Evolutionary conservation across 2,888 invertebrate species (phyloP).

Genomic region (Brachyptera putata): DNA sequence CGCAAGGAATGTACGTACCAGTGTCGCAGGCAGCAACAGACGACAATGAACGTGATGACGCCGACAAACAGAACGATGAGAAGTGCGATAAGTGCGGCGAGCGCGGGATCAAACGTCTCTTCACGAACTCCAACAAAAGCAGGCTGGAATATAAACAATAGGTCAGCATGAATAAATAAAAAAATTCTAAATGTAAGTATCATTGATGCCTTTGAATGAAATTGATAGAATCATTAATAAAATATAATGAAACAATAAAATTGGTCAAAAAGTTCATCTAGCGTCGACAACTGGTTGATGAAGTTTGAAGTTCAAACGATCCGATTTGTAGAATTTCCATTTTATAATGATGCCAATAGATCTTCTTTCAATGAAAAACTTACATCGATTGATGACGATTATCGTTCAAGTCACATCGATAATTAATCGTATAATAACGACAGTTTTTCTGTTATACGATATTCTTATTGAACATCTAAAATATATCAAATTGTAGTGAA

Average conservation of each 20-base stretch:
- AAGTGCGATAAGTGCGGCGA: conserved; percentile 80
- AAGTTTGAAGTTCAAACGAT: too few species aligned
- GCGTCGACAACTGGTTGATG: too few species aligned
- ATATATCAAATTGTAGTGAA: too few species aligned
- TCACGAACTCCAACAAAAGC: conserved; percentile 61
- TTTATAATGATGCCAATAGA: too few species aligned
- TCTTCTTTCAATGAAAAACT: too few species aligned
- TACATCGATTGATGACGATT: too few species aligned
- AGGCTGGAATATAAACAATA: conserved; percentile 49
- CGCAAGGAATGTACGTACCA: conserved; percentile 55
- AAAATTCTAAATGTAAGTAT: background rate
- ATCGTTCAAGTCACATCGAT: too few species aligned
- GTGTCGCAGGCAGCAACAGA: conserved; percentile 83
- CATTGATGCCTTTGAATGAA: conserved; percentile 6
- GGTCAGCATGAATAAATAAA: background rate
- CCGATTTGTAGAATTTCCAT: too few species aligned
- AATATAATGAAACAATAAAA: background rate
- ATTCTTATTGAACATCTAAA: too few species aligned
- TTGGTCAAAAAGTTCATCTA: too few species aligned
- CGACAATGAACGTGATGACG: conserved; percentile 77
- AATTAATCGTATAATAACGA: too few species aligned
- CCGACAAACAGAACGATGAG: conserved; percentile 82
- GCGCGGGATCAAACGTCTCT: conserved; percentile 79
- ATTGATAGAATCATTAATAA: conserved; percentile 8
- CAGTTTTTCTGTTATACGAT: too few species aligned